Percentiles rank a stretch among this genome's conserved stretches.
Conservation (phyloP, 2,113 vertebrate species). For the Indri indri region DNA sequence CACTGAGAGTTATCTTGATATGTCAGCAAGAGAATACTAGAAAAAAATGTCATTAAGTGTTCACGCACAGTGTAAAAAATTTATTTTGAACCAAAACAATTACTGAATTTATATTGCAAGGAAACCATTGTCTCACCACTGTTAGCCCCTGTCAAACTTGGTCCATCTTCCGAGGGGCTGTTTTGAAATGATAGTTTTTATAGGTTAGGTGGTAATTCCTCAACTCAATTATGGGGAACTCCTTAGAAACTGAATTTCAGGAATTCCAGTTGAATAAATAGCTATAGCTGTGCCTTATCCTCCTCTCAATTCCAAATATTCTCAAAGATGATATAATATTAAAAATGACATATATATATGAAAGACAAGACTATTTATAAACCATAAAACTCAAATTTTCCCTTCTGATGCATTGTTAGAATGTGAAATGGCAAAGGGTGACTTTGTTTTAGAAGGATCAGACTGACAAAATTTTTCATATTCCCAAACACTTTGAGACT, state of each 20-base stretch:
- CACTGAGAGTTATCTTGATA: not conserved
- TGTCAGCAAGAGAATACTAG: conserved; percentile 14
- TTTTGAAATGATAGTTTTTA: not conserved
- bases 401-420: not conserved
- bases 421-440: not conserved
- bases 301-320: not conserved
- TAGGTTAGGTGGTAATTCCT: not conserved
- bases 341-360: not conserved
- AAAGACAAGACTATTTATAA: not conserved
- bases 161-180: not conserved
- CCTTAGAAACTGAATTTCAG: not conserved
- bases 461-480: not conserved
- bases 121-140: not conserved
- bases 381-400: not conserved
- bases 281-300: not conserved
- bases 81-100: conserved; percentile 15
- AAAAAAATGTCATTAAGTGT: conserved; percentile 34
- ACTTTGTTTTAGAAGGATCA: not conserved
- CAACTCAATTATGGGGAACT: rapidly evolving
- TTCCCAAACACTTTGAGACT: not conserved
- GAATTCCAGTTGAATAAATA: not conserved
- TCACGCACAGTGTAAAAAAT: not conserved
- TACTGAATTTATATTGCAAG: not conserved
- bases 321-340: not conserved
- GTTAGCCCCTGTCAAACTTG: not conserved